Base-by-base conservation (phyloP, 2,797 vertebrate species). In the Takifugu ocellatus region DNA sequence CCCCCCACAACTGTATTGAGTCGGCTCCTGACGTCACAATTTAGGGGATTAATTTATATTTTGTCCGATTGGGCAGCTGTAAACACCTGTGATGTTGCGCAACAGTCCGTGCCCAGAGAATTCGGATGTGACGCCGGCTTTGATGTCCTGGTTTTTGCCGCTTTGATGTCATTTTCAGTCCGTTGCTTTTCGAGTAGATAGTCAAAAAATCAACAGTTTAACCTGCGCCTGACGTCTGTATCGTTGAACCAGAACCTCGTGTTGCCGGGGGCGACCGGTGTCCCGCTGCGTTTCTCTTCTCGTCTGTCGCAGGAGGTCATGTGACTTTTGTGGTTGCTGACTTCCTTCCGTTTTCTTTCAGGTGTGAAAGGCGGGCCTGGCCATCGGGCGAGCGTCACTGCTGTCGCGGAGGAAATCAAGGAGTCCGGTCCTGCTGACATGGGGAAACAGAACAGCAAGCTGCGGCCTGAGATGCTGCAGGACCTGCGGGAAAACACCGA, bases 361-460 rank as follows among this genome's bases (percentile, higher is more conserved):
- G 90, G 83, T 90, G 87, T 86, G 82, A 84, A 77, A 78, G 78
- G 68, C 65, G 60, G 21, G 75, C 76, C 77, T 81, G 69, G 72
- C 86, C 74, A 56, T 45, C 6, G 82, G 49, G 70, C 55, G 59
- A 24, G 53, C 63, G 69, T 63, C 68, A 31, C 71, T 51, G 63
- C 56, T 48, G 71, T 78, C 45, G 73, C 77, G 67, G 67, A 83
- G 81, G 71, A 83, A 77, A 82, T 72, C 44, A 5, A 72, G 36
- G 64, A 72, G 42, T 59, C 74, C 74, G 11, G 72, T 79, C 84
- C 82, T 56, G 68, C 83, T 63, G 74, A 84, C 85, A 93, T 93
- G 92, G 92, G 92, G 77, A 93, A 93, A 78, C 92, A 93, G 78
- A 93, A 93, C 91, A 93, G 92, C 87, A 93, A 93, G 72, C 88